A percentile compares a stretch with the other conserved stretches of the same genome.
These are phyloP conservation scores for Petaurus breviceps DNA, from an alignment of 2,113 vertebrate species.

Conservation along the genomic window DNA sequence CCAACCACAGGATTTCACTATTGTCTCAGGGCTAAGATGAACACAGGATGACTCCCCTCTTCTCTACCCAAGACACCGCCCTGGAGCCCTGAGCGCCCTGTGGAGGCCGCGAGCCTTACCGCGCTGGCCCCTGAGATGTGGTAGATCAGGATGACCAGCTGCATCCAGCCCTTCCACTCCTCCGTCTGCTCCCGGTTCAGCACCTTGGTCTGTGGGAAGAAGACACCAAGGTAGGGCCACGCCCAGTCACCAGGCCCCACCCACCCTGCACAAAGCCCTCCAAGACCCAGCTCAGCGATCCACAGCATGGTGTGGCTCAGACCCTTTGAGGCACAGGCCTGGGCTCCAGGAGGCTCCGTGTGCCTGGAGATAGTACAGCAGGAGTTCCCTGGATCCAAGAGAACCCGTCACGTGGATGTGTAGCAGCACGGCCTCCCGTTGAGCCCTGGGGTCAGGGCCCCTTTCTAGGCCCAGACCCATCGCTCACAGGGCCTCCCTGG, in stretches of 20 bases:
- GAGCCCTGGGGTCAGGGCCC: no score
- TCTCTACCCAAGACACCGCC: background rate
- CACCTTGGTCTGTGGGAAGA: conserved; percentile 91
- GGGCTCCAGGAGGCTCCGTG: no score
- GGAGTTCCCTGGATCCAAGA: no score
- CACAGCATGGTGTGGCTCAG: no score
- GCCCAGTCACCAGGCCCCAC: background rate
- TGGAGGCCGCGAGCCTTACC: conserved; percentile 85
- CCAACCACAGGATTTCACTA: no score
- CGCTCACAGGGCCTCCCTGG: no score
- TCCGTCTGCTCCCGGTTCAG: conserved; percentile 98
- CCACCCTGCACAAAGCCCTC: background rate
- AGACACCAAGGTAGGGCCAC: conserved; percentile 46
- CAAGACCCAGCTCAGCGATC: background rate
- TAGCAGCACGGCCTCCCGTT: background rate
- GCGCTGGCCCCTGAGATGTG: conserved; percentile 98
- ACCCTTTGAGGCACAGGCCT: no score
- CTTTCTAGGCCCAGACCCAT: no score
- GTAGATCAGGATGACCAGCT: conserved; percentile 98
- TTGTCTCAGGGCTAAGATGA: no score
- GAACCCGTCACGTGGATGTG: no score
- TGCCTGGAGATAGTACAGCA: no score
- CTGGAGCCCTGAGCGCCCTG: background rate
- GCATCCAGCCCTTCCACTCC: conserved; percentile 99
- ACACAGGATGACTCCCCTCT: no score